These are phyloP conservation scores for Drosophila nannoptera DNA, from an alignment of 1,140 invertebrate species.

Conservation along the genomic window DNA sequence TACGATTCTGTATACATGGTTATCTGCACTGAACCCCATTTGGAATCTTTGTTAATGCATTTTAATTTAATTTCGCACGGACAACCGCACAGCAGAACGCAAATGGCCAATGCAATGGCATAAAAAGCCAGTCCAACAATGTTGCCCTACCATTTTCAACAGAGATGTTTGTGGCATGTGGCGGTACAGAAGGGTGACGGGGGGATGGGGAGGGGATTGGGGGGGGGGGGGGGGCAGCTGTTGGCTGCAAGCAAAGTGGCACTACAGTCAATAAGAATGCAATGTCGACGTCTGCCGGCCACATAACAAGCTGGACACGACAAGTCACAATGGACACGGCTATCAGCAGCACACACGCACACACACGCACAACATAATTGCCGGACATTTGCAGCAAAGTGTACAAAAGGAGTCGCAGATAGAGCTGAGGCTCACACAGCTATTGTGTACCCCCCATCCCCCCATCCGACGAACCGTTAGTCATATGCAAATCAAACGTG, in stretches of 20 bases:
- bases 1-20: background rate
- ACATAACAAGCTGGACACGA: constrained; percentile 69
- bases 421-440: background rate
- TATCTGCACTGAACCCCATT: constrained; percentile 21
- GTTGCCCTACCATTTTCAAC: constrained; percentile 26
- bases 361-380: constrained; percentile 62
- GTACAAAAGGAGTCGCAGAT: constrained; percentile 38
- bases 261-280: constrained; percentile 75
- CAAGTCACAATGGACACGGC: constrained; percentile 36
- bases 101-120: constrained; percentile 53
- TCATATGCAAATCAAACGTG: constrained; percentile 77
- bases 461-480: constrained; percentile 27
- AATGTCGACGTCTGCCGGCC: constrained; percentile 63
- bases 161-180: too few relatives aligned
- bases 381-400: constrained; percentile 75
- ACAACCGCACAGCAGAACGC: constrained; percentile 56
- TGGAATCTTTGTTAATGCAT: constrained; percentile 60
- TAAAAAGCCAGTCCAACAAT: constrained; percentile 67
- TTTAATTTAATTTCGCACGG: constrained; percentile 76
- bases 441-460: background rate
- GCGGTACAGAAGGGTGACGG: constrained; percentile 21
- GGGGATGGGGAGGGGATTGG: constrained; percentile 1
- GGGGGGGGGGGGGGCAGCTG: background rate
- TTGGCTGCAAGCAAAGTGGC: constrained; percentile 60
- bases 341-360: constrained; percentile 50